Evolutionary conservation across 2,797 vertebrate species (phyloP).

Genomic region (Spatula versicolor): DNA sequence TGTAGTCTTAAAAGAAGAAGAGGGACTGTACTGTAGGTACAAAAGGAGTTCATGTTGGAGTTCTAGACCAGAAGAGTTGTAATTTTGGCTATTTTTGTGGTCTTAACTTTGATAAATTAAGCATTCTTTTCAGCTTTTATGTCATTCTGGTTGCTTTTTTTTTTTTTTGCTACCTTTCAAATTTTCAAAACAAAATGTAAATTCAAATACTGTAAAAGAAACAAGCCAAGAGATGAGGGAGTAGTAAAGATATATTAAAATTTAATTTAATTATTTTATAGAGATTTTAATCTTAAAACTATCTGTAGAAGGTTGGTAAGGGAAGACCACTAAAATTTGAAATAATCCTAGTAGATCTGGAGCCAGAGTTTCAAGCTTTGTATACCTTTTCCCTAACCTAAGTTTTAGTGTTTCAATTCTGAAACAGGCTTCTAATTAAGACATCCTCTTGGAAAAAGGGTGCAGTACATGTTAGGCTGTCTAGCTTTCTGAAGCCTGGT

Average conservation of each 20-base stretch:
- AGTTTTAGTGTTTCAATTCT: neutral
- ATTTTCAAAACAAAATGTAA: neutral
- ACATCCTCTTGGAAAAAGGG: neutral
- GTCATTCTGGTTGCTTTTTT: neutral
- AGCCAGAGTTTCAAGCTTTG: neutral
- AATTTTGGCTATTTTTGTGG: neutral
- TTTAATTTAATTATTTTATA: neutral
- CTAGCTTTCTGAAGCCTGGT: neutral
- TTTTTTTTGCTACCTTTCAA: neutral
- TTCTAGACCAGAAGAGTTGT: neutral
- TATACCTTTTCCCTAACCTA: neutral
- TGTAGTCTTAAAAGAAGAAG: neutral
- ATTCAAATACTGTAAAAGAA: neutral
- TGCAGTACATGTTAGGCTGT: neutral
- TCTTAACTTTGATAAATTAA: neutral
- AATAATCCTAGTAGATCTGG: accelerated
- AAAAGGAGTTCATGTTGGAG: neutral
- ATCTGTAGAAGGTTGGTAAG: neutral
- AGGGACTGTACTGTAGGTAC: neutral
- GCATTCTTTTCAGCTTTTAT: neutral
- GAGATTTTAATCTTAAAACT: neutral
- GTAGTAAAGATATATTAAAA: neutral
- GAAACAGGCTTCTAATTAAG: neutral
- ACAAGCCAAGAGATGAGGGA: neutral
- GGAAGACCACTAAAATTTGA: neutral